phyloP scores from a whole-genome alignment of 2,113 vertebrate genomes.

The Centropristis striata region DNA sequence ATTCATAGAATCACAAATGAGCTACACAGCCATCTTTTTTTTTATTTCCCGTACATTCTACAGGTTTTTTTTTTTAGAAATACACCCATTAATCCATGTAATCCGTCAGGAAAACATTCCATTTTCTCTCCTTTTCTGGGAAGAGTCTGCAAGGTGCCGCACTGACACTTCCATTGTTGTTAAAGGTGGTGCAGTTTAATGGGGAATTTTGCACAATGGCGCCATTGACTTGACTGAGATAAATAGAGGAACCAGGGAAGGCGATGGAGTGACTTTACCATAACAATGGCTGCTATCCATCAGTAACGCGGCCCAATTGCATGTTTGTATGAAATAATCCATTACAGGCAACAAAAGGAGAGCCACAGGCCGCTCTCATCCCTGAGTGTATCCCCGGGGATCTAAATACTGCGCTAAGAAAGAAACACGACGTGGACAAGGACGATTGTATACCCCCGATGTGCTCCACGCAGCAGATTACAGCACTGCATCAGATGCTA shows the following conservation, averaged over 20 bases:
- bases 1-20: slow-evolving; percentile 45
- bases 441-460: slow-evolving; percentile 32
- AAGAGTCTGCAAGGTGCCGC: slow-evolving; percentile 41
- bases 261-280: slow-evolving; percentile 69
- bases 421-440: slow-evolving; percentile 53
- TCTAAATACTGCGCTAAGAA: slow-evolving; percentile 40
- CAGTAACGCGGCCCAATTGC: slow-evolving; percentile 65
- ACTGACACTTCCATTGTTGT: slow-evolving; percentile 67
- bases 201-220: slow-evolving; percentile 68
- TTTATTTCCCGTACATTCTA: background rate
- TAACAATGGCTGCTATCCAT: slow-evolving; percentile 79
- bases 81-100: slow-evolving; percentile 44
- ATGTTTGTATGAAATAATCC: slow-evolving; percentile 79
- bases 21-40: slow-evolving; percentile 20
- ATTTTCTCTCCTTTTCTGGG: slow-evolving; percentile 22
- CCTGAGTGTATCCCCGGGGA: slow-evolving; percentile 40
- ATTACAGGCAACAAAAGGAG: slow-evolving; percentile 70
- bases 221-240: slow-evolving; percentile 75
- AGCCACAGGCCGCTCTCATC: slow-evolving; percentile 36
- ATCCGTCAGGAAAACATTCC: slow-evolving; percentile 48
- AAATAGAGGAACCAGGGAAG: slow-evolving; percentile 61
- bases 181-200: slow-evolving; percentile 67
- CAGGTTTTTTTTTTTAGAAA: slow-evolving; percentile 46
- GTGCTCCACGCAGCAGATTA: slow-evolving; percentile 38
- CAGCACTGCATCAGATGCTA: slow-evolving; percentile 17